Evolutionary conservation across 2,888 invertebrate species (phyloP), one percentile per base, ranked within the genome.

Genomic region (Drosophila yooni): DNA sequence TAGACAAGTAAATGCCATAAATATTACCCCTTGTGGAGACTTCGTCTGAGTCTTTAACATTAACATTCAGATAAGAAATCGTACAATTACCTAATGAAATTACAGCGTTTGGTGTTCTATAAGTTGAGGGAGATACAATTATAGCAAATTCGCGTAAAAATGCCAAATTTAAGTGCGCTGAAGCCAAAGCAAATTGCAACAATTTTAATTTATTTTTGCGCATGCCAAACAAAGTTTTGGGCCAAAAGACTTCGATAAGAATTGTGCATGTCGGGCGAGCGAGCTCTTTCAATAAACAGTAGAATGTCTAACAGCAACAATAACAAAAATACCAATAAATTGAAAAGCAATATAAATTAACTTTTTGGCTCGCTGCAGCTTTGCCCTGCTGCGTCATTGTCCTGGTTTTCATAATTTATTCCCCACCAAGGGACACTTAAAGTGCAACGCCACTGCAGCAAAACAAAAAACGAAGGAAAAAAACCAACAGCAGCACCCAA

Each of bases 281-380:
- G 60, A 64, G 54, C 58, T 58, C 64, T 74, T 74, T 68, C 83
- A 85, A 85, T 82, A 76, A 68, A 74, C 59, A 29, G 63, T 61
- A 40, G 52, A 46, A 46, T 46, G 46, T 15, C 46, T 34, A 15
- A 57, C 48, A 56, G 56, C 63, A 67, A 36, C 57, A 67, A 57
- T 50, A 29, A 29, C 38, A 48, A 70, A 83, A 88, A 86, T 82
- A 74, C 76, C 85, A 88, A 85, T 85, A 85, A 88, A 88, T 85
- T 85, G 88, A 86, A 85, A 80, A 74, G 83, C 80, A 83, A 88
- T 88, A 85, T 86, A 88, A 85, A 85, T 85, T 85, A 85, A 85
- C 85, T 88, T 85, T 85, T 86, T 86, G 83, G 69, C 77, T 70
- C 73, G 63, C 56, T 60, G 54, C 54, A 51, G 43, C 54, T 51